Conservation (phyloP, 2,797 vertebrate species). For the Bufotes viridis region DNA sequence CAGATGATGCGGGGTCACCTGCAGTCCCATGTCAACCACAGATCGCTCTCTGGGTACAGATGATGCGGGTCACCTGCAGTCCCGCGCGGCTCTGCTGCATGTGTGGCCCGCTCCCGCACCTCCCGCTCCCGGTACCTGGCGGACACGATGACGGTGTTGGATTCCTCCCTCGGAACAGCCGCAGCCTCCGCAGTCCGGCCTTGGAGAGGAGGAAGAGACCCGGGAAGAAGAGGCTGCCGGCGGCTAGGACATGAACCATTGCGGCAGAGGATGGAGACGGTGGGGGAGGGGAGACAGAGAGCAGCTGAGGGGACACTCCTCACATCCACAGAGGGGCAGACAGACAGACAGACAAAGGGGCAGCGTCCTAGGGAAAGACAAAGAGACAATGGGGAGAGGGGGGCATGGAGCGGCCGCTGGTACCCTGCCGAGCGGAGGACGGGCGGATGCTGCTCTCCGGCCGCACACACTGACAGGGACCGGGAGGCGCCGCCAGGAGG, state of each 20-base stretch:
- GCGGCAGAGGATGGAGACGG: conserved; percentile 67
- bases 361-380: conserved; percentile 25
- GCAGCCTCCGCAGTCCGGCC: conserved; percentile 83
- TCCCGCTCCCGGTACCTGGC: conserved; percentile 80
- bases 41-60: too few relatives aligned
- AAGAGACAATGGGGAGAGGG: conserved; percentile 39
- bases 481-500: conserved; percentile 62
- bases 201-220: conserved; percentile 91
- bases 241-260: conserved; percentile 88
- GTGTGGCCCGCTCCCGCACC: neutral
- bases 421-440: conserved; percentile 40
- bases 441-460: conserved; percentile 4
- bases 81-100: neutral
- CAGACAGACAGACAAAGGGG: conserved; percentile 22
- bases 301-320: conserved; percentile 27
- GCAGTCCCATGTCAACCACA: too few relatives aligned
- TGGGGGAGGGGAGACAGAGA: conserved; percentile 40
- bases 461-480: conserved; percentile 26
- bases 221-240: conserved; percentile 90
- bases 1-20: too few relatives aligned
- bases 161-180: conserved; percentile 85
- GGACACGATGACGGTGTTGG: conserved; percentile 88
- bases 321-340: neutral
- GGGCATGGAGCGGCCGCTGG: conserved; percentile 26
- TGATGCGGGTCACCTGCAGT: too few relatives aligned